Percentiles rank a stretch among this genome's conserved stretches.
phyloP scores from a whole-genome alignment of 2,113 vertebrate species.

The Pomatorhinus ruficollis region DNA sequence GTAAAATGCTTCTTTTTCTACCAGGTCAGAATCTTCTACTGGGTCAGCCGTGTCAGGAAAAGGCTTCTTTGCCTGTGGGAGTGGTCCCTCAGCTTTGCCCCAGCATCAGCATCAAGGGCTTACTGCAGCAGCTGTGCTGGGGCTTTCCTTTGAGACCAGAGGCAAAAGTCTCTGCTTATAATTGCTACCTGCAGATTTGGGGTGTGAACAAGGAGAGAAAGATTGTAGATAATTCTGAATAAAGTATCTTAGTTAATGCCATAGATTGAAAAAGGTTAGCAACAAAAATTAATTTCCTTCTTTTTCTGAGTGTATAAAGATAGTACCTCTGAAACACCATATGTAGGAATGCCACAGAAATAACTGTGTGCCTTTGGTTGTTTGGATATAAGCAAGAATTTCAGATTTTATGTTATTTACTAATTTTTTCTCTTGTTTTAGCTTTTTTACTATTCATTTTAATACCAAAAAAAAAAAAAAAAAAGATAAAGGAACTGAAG shows the following conservation, averaged over 20 bases:
- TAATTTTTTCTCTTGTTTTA: not conserved
- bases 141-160: not conserved
- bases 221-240: not conserved
- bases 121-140: not conserved
- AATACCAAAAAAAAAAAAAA: not conserved
- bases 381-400: not conserved
- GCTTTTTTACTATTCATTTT: not conserved
- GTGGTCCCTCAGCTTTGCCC: not conserved
- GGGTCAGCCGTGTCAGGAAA: not conserved
- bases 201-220: not conserved
- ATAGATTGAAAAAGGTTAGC: not conserved
- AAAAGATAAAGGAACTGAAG: not conserved
- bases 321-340: not conserved
- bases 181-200: not conserved
- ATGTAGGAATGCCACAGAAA: not conserved
- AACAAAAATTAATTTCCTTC: not conserved
- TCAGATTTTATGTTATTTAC: not conserved
- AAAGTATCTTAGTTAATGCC: not conserved
- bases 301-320: not conserved
- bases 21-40: not conserved
- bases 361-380: not conserved
- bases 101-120: not conserved
- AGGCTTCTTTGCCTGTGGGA: not conserved
- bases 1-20: not conserved
- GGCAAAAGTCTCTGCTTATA: not conserved